phyloP scores from a whole-genome alignment of 2,888 invertebrate genomes.

The Morpho helenor region DNA sequence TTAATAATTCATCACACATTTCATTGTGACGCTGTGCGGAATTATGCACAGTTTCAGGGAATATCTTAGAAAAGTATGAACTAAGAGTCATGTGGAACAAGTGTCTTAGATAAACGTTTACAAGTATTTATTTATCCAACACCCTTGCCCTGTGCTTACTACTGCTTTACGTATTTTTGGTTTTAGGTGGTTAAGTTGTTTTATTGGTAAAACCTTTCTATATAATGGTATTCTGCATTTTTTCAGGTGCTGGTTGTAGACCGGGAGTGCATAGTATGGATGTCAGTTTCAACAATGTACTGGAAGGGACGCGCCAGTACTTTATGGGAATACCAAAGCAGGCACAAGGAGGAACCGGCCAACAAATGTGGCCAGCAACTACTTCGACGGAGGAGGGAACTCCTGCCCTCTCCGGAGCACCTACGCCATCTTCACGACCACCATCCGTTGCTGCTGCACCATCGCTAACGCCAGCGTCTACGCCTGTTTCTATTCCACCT shows the following conservation, averaged over 20 bases:
- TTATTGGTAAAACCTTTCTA: too few relatives aligned
- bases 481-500: conserved; percentile 58
- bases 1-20: too few relatives aligned
- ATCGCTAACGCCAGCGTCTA: conserved; percentile 46
- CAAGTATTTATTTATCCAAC: too few relatives aligned
- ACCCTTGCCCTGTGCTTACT: too few relatives aligned
- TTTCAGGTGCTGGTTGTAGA: conserved; percentile 50
- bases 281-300: conserved; percentile 86
- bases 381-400: conserved; percentile 59
- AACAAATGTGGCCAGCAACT: conserved; percentile 55
- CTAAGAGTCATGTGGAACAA: too few relatives aligned
- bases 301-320: conserved; percentile 91
- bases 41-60: too few relatives aligned
- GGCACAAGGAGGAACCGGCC: conserved; percentile 60
- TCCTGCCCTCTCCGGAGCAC: conserved; percentile 65
- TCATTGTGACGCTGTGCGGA: too few relatives aligned
- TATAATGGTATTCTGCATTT: conserved; percentile 9
- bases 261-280: conserved; percentile 82
- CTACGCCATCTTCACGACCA: conserved; percentile 65
- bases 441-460: conserved; percentile 74
- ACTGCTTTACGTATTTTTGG: too few relatives aligned
- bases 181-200: too few relatives aligned
- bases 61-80: too few relatives aligned
- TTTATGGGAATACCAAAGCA: conserved; percentile 87
- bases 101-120: too few relatives aligned